Evolutionary conservation across 1,140 invertebrate genomes (phyloP), one percentile per base, ranked within the genome.

Genomic region (Choristoneura fumiferana): DNA sequence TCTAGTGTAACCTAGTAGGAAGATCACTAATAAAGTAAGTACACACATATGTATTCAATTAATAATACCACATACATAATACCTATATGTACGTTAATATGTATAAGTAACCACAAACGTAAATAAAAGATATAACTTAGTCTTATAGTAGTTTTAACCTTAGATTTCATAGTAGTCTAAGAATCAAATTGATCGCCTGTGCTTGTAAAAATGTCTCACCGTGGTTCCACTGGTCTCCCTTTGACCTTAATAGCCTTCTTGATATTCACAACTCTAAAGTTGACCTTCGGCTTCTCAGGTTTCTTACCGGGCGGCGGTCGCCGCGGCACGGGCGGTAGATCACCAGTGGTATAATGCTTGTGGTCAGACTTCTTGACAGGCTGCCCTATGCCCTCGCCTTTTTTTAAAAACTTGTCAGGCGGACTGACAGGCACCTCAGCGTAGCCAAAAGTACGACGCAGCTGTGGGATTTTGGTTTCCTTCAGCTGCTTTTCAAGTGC

Each of bases 361-460:
- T 91, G 91, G 14, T 88, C 85, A 14, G 89, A 81, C 62, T 82
- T 84, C 39, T 90, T 90, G 10, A 84, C 45, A 0, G 81, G 87
- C 63, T 89, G 91, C 8, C 76, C 78, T 54, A 90, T 71, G n/a
- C 91, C 90, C 63, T 91, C 69, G 17, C 90, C 89, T 72, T 93
- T 93, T 63, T 91, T 92, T 17, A 94, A 66, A 73, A 90, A 94
- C 10, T 91, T 70, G 0, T 82, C 82, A 0, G 93, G 93, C 35
- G 88, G 73, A 62, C 90, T 89, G 0, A 91, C 55, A 5, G 91
- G 89, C 8, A 90, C 87, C 63, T 91, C 89, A 1, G 92, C 90
- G 57, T 91, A 90, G 1, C 93, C 93, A 81, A 94, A 91, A 3
- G 91, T 92, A 49, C 89, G 89, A 61, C 91, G 91, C 13, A 71